These are phyloP conservation scores for Antitype chi DNA, from an alignment of 2,888 invertebrate species.

Conservation along the genomic window DNA sequence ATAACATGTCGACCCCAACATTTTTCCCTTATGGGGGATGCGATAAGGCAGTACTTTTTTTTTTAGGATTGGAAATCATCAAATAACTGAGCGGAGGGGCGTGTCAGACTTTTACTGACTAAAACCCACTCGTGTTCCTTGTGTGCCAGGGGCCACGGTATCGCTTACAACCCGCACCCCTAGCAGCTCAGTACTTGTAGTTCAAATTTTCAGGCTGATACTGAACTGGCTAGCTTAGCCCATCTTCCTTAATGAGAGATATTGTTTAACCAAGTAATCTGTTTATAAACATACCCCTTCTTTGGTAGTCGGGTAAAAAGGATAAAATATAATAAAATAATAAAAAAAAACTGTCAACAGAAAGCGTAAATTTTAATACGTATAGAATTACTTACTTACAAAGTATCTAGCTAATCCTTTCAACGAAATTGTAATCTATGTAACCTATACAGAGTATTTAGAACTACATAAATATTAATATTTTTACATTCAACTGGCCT, in stretches of 20 bases:
- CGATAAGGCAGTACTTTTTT: too few species aligned
- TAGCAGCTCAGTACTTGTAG: too few species aligned
- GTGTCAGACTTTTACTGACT: too few species aligned
- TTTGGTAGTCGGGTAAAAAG: background rate
- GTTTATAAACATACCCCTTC: background rate
- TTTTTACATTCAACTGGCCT: slow-evolving; percentile 11
- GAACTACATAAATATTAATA: slow-evolving; percentile 19
- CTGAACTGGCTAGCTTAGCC: too few species aligned
- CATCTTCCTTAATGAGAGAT: background rate
- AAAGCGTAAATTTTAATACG: background rate
- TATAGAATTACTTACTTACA: background rate
- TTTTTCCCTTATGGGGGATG: too few species aligned
- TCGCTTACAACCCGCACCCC: too few species aligned
- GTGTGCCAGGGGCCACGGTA: too few species aligned
- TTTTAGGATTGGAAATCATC: too few species aligned
- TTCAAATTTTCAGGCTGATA: too few species aligned
- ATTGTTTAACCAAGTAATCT: slow-evolving; percentile 1
- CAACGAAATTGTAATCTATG: slow-evolving; percentile 8
- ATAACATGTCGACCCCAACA: background rate
- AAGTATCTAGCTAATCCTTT: slow-evolving; percentile 18
- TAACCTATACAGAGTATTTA: slow-evolving; percentile 6
- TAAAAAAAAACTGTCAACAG: background rate
- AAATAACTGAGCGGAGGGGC: too few species aligned
- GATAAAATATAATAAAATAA: background rate
- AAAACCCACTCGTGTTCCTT: too few species aligned